Evolutionary conservation across 1,140 invertebrate species (phyloP).

Genomic region (Pseudomyrmex gracilis): DNA sequence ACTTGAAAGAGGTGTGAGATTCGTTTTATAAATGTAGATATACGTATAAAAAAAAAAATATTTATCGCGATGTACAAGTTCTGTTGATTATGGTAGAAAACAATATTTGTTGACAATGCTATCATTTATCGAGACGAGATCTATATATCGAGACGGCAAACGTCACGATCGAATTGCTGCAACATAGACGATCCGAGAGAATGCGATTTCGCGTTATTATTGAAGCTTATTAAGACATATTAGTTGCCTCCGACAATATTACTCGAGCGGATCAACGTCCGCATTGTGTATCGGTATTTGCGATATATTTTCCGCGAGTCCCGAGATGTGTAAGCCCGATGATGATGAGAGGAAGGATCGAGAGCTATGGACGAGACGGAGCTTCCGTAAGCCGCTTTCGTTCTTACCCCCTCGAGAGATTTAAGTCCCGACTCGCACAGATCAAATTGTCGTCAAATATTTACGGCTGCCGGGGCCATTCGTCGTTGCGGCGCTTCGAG

Average conservation of each 20-base stretch:
- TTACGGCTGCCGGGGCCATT: slow-evolving; percentile 49
- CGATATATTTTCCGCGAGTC: slow-evolving; percentile 53
- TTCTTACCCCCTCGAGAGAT: slow-evolving; percentile 24
- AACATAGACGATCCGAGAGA: slow-evolving; percentile 36
- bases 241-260: slow-evolving; percentile 31
- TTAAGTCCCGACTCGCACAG: slow-evolving; percentile 56
- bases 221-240: slow-evolving; percentile 45
- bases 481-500: slow-evolving; percentile 41
- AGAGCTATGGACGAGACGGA: slow-evolving; percentile 40
- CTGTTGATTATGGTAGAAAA: slow-evolving; percentile 6
- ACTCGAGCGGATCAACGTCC: slow-evolving; percentile 10
- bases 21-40: not conserved
- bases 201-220: slow-evolving; percentile 57
- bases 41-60: slow-evolving; percentile 17
- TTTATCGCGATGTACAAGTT: slow-evolving; percentile 12
- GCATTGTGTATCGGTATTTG: slow-evolving; percentile 53
- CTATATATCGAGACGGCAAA: slow-evolving; percentile 33
- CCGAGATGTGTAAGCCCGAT: slow-evolving; percentile 47
- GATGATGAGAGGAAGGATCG: slow-evolving; percentile 47
- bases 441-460: slow-evolving; percentile 66
- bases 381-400: slow-evolving; percentile 58
- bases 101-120: slow-evolving; percentile 11
- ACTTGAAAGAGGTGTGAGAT: no score
- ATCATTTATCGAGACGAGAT: slow-evolving; percentile 14
- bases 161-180: not conserved